Base-by-base conservation (phyloP, 2,888 invertebrate species). In the Melieria picta region DNA sequence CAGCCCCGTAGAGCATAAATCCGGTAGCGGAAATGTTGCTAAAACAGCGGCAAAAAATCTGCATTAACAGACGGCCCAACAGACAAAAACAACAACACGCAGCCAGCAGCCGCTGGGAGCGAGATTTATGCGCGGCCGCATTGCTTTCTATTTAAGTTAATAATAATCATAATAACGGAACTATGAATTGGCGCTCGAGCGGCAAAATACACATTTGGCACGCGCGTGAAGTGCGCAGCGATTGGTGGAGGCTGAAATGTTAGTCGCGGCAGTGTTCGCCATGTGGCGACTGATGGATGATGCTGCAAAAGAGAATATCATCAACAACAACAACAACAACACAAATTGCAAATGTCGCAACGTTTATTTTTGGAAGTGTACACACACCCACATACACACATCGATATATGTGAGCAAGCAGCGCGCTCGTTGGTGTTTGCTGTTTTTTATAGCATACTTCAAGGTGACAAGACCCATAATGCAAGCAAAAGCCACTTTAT, bases 91-190 rank as follows among this genome's bases (percentile, higher is more conserved):
- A 43, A 16, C 50, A 16, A 16, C 30, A 48, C 61, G 61, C 76
- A 77, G 75, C 78, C 74, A 78, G 77, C 68, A 45, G 45, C 65
- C 73, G 69, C 73, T 70, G 69, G 68, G 74, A 70, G 30, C 52
- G 79, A 80, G 81, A 81, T 81, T 82, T 82, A 81, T 81, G 81
- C 79, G 79, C 79, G 77, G 81, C 79, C 79, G 79, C 79, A 81
- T 80, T 80, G 80, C 81, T 81, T 81, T 81, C 81, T 82, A 81
- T 81, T 81, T 82, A 82, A 81, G 81, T 81, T 81, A 82, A 81
- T 81, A 81, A 82, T 80, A 81, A 82, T 81, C 82, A 81, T 80
- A 82, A 82, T 81, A 81, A 82, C 81, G 82, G 81, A 79, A 81
- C 79, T 81, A 81, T 77, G 79, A 81, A 82, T 81, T 80, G 81